Percentiles rank a stretch among this genome's conserved stretches.
These are phyloP conservation scores for Coendou prehensilis DNA, from an alignment of 2,797 vertebrate genomes.

Conservation along the genomic window DNA sequence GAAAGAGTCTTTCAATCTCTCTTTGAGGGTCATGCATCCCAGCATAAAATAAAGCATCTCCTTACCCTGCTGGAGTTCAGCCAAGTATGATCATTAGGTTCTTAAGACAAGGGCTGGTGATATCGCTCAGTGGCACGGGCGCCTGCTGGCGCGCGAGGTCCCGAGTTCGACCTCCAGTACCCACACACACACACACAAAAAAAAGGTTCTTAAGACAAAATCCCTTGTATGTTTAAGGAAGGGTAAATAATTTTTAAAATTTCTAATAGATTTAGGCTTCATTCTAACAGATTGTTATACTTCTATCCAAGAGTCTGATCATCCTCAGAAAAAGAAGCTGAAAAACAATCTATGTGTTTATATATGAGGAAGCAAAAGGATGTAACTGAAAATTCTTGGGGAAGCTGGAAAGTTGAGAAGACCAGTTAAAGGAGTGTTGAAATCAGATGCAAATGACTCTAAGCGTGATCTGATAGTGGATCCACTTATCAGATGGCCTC, in stretches of 20 bases:
- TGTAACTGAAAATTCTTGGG: background rate
- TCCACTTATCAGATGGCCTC: background rate
- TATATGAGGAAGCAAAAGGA: background rate
- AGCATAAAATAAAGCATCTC: background rate
- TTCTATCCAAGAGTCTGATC: background rate
- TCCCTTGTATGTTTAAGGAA: background rate
- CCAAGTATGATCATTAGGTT: background rate
- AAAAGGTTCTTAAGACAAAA: constrained; percentile 5
- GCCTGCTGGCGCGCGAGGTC: too few relatives aligned
- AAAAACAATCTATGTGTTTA: background rate
- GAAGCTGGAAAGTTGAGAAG: background rate
- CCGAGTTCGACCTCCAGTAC: too few relatives aligned
- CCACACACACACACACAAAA: too few relatives aligned
- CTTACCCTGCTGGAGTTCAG: background rate
- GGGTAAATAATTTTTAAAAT: background rate
- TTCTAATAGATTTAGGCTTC: constrained; percentile 5
- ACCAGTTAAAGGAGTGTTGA: background rate
- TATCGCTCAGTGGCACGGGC: too few relatives aligned
- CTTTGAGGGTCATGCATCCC: background rate
- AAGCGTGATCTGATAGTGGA: background rate
- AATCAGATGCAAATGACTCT: background rate
- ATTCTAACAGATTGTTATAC: background rate
- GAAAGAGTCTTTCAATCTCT: background rate
- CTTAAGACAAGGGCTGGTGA: background rate
- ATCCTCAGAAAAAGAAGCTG: background rate